Evolutionary conservation across 2,797 vertebrate species (phyloP).

Genomic region (Enteromius mattozi): DNA sequence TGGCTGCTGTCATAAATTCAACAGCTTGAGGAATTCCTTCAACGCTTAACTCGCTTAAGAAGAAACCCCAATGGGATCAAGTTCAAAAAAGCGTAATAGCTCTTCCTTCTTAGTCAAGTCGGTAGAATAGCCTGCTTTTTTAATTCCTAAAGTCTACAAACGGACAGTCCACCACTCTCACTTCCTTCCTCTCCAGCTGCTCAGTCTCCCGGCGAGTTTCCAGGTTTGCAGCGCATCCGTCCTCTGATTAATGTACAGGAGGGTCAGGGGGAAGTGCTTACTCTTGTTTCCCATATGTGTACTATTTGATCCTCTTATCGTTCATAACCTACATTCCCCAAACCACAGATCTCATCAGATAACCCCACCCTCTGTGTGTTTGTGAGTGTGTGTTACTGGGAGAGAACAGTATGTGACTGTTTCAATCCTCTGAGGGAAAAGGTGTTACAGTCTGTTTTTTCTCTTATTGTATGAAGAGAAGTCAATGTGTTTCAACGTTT

Average conservation of each 20-base stretch:
- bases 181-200: conserved; percentile 54
- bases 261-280: conserved; percentile 43
- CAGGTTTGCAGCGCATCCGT: conserved; percentile 4
- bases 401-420: conserved; percentile 45
- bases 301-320: conserved; percentile 58
- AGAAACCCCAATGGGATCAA: background rate
- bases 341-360: conserved; percentile 28
- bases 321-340: conserved; percentile 45
- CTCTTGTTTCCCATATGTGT: conserved; percentile 57
- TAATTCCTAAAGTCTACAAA: conserved; percentile 13
- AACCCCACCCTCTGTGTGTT: conserved; percentile 7
- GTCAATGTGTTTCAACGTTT: conserved; percentile 47
- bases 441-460: conserved; percentile 51
- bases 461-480: conserved; percentile 31
- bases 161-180: conserved; percentile 49
- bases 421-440: conserved; percentile 49
- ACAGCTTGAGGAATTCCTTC: conserved; percentile 38
- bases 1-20: conserved; percentile 28
- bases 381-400: conserved; percentile 38
- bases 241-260: conserved; percentile 47
- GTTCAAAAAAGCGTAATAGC: background rate
- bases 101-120: background rate
- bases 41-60: background rate
- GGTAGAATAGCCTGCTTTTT: conserved; percentile 35
- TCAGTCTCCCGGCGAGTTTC: conserved; percentile 5